These are phyloP conservation scores for Sarcophaga peregrina DNA, from an alignment of 1,140 invertebrate species.

Conservation along the genomic window DNA sequence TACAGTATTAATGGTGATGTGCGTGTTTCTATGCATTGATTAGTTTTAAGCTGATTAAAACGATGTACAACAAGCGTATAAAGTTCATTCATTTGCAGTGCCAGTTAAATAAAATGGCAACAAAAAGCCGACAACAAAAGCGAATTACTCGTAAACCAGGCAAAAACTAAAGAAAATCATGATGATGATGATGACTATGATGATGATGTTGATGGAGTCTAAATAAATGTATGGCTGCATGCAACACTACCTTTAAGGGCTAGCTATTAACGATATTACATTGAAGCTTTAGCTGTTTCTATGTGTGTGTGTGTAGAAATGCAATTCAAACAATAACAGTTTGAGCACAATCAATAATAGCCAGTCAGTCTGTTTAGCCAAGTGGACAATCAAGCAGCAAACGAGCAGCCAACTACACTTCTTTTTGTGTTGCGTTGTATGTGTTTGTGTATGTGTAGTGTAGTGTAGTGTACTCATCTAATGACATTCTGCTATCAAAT, in stretches of 20 bases:
- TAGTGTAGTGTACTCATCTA: slow-evolving; percentile 2
- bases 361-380: background rate
- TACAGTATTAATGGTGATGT: background rate
- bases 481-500: slow-evolving; percentile 32
- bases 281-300: no score
- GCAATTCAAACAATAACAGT: slow-evolving; percentile 8
- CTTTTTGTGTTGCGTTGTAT: slow-evolving; percentile 19
- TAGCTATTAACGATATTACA: no score
- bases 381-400: background rate
- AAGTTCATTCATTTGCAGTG: slow-evolving; percentile 32
- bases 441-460: no score
- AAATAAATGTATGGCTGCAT: slow-evolving; percentile 7
- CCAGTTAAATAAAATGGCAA: background rate
- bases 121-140: background rate
- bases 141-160: no score
- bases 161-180: no score
- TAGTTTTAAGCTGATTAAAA: slow-evolving; percentile 39
- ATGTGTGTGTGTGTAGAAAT: background rate
- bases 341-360: background rate
- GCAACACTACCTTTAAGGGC: background rate
- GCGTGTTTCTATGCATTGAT: slow-evolving; percentile 23
- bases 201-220: background rate
- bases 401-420: background rate
- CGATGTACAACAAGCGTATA: background rate
- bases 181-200: no score